phyloP scores from a whole-genome alignment of 1,140 invertebrate genomes.

The Aethina tumida region DNA sequence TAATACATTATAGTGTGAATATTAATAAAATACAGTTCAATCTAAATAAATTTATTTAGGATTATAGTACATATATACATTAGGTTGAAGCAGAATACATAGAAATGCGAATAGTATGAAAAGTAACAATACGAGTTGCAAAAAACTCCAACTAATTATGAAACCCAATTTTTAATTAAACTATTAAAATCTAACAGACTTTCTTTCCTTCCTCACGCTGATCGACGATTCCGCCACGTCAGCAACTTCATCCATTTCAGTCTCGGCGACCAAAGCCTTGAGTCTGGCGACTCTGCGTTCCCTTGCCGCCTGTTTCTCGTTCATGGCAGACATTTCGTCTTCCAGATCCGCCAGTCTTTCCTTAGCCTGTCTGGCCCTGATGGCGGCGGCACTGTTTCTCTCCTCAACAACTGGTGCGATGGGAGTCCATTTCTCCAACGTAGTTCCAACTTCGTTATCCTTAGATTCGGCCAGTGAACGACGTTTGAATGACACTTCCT shows the following conservation, averaged over 20 bases:
- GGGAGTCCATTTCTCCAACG: conserved; percentile 44
- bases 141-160: neutral
- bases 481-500: conserved; percentile 31
- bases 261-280: conserved; percentile 45
- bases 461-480: conserved; percentile 41
- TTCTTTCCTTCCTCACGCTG: conserved; percentile 13
- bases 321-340: conserved; percentile 48
- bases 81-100: conserved; percentile 2
- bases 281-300: conserved; percentile 47
- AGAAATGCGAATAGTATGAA: conserved; percentile 1
- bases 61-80: neutral
- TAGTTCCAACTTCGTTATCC: conserved; percentile 27
- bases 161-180: neutral
- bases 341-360: conserved; percentile 48
- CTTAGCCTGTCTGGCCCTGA: conserved; percentile 34
- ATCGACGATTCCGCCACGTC: conserved; percentile 1
- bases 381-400: conserved; percentile 26
- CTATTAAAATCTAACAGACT: neutral
- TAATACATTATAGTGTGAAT: no score
- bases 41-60: no score
- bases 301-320: conserved; percentile 43
- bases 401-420: conserved; percentile 36
- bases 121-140: neutral
- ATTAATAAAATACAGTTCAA: no score
- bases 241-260: conserved; percentile 23